Evolutionary conservation across 2,797 vertebrate genomes (phyloP).

Genomic region (Erethizon dorsatum): DNA sequence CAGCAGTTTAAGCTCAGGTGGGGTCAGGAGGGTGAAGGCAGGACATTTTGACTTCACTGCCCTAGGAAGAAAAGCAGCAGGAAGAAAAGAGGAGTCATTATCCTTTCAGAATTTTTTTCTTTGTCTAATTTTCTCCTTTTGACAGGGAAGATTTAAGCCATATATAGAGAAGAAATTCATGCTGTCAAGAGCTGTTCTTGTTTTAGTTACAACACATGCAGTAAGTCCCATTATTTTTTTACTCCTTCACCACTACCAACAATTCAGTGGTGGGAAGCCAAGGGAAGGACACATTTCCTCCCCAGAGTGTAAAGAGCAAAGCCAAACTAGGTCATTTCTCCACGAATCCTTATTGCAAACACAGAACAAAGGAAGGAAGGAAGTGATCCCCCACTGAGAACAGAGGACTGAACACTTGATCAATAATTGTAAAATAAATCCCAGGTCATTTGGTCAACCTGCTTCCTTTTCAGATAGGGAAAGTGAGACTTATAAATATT

Average conservation of each 20-base stretch:
- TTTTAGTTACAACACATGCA: conserved; percentile 45
- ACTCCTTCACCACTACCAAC: background rate
- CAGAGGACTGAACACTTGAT: background rate
- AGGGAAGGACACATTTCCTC: background rate
- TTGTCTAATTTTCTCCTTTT: conserved; percentile 74
- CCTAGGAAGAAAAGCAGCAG: background rate
- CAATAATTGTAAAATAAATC: background rate
- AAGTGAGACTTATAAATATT: background rate
- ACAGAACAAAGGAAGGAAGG: conserved; percentile 5
- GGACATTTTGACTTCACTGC: background rate
- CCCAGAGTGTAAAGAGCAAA: background rate
- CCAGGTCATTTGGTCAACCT: conserved; percentile 11
- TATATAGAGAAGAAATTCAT: conserved; percentile 33
- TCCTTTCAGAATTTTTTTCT: conserved; percentile 58
- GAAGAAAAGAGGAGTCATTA: conserved; percentile 53
- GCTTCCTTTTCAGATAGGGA: background rate
- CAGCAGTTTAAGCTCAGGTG: too few species aligned
- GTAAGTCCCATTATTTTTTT: background rate
- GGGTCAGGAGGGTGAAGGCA: background rate
- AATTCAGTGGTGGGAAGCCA: background rate
- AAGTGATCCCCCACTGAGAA: background rate
- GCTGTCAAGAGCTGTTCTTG: conserved; percentile 61
- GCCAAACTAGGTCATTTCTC: conserved; percentile 40
- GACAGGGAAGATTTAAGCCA: conserved; percentile 66
- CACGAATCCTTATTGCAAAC: background rate